These are phyloP conservation scores for Ceramica pisi DNA, from an alignment of 2,888 invertebrate genomes.

Conservation along the genomic window DNA sequence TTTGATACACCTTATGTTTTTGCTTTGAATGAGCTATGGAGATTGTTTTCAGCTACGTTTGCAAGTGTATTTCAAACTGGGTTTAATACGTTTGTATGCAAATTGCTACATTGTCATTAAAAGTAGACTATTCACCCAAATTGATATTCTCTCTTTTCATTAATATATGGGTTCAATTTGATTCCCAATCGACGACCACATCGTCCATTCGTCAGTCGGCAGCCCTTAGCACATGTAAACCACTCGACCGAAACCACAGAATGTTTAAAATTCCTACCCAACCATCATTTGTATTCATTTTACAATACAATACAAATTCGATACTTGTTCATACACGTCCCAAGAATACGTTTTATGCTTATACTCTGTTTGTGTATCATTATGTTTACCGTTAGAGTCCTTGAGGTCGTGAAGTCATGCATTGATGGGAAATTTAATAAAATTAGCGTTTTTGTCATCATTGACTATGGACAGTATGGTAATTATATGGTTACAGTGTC, in stretches of 20 bases:
- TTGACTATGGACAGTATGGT: conserved; percentile 44
- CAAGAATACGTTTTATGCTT: conserved; percentile 46
- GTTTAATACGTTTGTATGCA: neutral
- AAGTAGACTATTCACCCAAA: neutral
- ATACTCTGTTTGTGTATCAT: conserved; percentile 42
- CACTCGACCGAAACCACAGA: conserved; percentile 72
- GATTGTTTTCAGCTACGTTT: neutral
- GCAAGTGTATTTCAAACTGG: neutral
- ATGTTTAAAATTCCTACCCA: conserved; percentile 74
- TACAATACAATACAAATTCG: conserved; percentile 67
- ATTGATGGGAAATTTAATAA: conserved; percentile 30
- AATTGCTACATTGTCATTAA: neutral
- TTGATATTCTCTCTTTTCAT: neutral
- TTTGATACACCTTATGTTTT: neutral
- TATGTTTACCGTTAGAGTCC: conserved; percentile 56
- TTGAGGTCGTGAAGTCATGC: conserved; percentile 37
- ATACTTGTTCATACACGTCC: conserved; percentile 58
- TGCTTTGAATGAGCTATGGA: neutral
- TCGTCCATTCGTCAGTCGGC: conserved; percentile 38
- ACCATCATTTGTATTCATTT: conserved; percentile 71
- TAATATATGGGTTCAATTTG: neutral
- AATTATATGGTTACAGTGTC: conserved; percentile 8
- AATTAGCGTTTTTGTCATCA: conserved; percentile 17
- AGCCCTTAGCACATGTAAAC: conserved; percentile 57
- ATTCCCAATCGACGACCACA: conserved; percentile 15